Conservation (phyloP, 2,888 invertebrate genomes). For the Lepidocyrtoides sp. region DNA sequence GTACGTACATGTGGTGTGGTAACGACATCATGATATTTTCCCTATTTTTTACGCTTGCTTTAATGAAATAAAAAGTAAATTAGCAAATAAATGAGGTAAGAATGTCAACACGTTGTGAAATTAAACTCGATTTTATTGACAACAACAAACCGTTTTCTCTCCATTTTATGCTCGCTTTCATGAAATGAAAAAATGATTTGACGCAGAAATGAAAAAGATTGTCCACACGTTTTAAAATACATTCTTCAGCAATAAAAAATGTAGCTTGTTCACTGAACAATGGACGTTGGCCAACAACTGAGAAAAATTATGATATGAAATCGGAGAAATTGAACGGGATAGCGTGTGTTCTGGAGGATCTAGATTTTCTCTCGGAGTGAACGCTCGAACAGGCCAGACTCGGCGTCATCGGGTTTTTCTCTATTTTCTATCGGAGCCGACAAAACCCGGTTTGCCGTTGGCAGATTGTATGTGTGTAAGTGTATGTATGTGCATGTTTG, state of each 20-base stretch:
- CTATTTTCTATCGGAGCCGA: constrained; percentile 27
- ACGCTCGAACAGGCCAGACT: constrained; percentile 20
- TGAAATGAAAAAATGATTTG: not conserved
- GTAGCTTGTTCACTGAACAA: no score
- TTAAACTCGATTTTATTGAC: no score
- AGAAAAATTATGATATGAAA: constrained; percentile 16
- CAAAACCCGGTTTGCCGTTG: no score
- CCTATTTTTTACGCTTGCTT: no score
- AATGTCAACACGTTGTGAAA: not conserved
- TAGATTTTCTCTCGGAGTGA: constrained; percentile 48
- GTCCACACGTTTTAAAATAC: constrained; percentile 26
- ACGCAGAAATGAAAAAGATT: constrained; percentile 33
- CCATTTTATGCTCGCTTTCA: no score
- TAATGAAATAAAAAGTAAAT: not conserved
- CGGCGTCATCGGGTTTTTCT: constrained; percentile 52
- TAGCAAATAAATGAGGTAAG: no score
- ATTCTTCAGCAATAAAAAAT: not conserved
- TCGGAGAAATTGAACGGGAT: not conserved
- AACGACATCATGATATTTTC: no score
- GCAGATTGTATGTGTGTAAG: not conserved
- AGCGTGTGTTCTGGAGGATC: not conserved
- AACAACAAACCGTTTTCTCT: no score
- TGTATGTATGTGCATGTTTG: no score
- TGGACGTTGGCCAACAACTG: not conserved
- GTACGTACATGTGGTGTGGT: no score